These are phyloP conservation scores for Pterobdella sp. DNA, from an alignment of 2,888 invertebrate species.

Conservation along the genomic window DNA sequence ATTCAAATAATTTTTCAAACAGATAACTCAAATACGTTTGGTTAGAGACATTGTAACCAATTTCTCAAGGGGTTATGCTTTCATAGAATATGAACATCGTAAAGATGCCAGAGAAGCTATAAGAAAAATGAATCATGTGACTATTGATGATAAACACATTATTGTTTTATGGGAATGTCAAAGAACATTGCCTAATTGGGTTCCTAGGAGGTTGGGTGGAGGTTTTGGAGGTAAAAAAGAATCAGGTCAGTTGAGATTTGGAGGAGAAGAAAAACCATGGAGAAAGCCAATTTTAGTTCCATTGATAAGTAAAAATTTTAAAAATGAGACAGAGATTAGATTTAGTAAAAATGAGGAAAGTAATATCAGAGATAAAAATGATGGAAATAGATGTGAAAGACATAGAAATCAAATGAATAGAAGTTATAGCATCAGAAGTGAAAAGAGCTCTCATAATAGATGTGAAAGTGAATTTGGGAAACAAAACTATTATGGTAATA, in stretches of 20 bases:
- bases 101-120: constrained; percentile 53
- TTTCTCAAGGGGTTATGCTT: constrained; percentile 72
- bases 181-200: constrained; percentile 65
- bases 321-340: neutral
- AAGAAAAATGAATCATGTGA: constrained; percentile 48
- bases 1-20: neutral
- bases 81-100: constrained; percentile 68
- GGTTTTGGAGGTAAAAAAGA: constrained; percentile 78
- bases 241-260: constrained; percentile 79
- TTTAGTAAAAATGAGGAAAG: constrained; percentile 2
- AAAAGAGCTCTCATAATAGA: neutral
- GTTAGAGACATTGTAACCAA: constrained; percentile 76
- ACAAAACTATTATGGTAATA: neutral
- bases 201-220: constrained; percentile 74
- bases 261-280: constrained; percentile 71
- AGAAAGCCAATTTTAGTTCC: constrained; percentile 44
- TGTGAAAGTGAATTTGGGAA: neutral
- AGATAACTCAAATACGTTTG: constrained; percentile 50
- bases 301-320: neutral
- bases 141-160: constrained; percentile 60
- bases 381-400: neutral
- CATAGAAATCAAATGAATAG: neutral
- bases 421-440: neutral
- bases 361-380: neutral
- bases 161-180: constrained; percentile 72